A percentile compares a stretch with the other conserved stretches of the same genome.
Conservation (phyloP, 2,113 vertebrate genomes). For the Riparia riparia region DNA sequence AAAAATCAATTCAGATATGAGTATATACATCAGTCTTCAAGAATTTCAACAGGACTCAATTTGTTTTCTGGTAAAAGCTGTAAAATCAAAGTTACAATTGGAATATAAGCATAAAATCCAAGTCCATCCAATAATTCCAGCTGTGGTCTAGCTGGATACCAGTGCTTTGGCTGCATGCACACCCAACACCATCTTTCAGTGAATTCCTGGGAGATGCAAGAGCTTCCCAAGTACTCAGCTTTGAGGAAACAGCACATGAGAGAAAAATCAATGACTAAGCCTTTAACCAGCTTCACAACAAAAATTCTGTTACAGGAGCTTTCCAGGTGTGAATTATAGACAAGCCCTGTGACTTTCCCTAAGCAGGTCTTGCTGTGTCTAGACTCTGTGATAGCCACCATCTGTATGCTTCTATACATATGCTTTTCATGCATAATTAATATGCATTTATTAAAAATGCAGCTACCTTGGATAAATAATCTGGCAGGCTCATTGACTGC, state of each 20-base stretch:
- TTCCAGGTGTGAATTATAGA: background rate
- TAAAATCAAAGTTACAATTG: background rate
- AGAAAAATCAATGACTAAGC: background rate
- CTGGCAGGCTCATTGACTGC: background rate
- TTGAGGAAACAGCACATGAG: rapidly evolving
- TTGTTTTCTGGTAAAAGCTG: background rate
- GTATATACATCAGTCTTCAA: background rate
- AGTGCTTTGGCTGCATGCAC: background rate
- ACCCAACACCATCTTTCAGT: background rate
- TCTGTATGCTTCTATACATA: background rate
- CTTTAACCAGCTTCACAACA: background rate
- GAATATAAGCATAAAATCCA: background rate
- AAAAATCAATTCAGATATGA: background rate
- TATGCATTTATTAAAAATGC: background rate
- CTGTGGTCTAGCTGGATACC: rapidly evolving
- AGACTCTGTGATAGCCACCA: background rate
- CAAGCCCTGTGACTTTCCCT: background rate
- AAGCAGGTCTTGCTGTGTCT: background rate
- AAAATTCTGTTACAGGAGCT: background rate
- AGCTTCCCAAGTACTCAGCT: background rate
- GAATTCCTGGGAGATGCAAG: background rate
- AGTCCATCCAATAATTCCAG: background rate
- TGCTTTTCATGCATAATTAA: background rate
- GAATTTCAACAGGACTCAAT: background rate
- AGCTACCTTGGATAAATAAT: background rate